A percentile compares a stretch with the other conserved stretches of the same genome.
Conservation (phyloP, 2,888 invertebrate genomes). For the Apamea monoglypha region DNA sequence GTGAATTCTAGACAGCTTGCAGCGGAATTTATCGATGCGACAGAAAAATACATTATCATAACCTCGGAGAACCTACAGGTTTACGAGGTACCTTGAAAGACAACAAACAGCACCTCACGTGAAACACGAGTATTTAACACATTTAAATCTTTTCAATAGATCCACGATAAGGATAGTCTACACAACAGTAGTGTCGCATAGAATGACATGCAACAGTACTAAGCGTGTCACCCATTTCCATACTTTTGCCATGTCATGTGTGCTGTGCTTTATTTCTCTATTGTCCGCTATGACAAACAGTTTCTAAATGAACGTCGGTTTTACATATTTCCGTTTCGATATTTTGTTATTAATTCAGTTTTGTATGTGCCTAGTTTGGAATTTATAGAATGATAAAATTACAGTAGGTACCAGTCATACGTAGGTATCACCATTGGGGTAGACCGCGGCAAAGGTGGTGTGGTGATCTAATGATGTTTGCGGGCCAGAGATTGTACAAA, state of each 20-base stretch:
- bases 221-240: constrained; percentile 47
- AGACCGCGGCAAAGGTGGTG: neutral
- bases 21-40: neutral
- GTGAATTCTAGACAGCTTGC: neutral
- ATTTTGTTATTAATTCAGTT: constrained; percentile 10
- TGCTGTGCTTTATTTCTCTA: constrained; percentile 47
- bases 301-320: constrained; percentile 37
- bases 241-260: constrained; percentile 56
- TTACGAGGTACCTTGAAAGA: neutral
- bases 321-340: constrained; percentile 1
- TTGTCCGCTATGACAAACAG: constrained; percentile 56
- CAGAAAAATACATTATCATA: neutral
- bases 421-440: neutral
- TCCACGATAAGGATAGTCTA: constrained; percentile 30
- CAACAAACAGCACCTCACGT: neutral
- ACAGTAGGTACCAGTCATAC: neutral
- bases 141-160: constrained; percentile 21
- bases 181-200: constrained; percentile 32
- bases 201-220: constrained; percentile 49
- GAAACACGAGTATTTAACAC: constrained; percentile 12
- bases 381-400: neutral
- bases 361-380: neutral
- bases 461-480: neutral
- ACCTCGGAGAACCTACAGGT: neutral
- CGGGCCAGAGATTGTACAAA: neutral